A percentile compares a stretch with the other conserved stretches of the same genome.
Evolutionary conservation across 2,113 vertebrate genomes (phyloP).

Genomic region (Plestiodon gilberti): DNA sequence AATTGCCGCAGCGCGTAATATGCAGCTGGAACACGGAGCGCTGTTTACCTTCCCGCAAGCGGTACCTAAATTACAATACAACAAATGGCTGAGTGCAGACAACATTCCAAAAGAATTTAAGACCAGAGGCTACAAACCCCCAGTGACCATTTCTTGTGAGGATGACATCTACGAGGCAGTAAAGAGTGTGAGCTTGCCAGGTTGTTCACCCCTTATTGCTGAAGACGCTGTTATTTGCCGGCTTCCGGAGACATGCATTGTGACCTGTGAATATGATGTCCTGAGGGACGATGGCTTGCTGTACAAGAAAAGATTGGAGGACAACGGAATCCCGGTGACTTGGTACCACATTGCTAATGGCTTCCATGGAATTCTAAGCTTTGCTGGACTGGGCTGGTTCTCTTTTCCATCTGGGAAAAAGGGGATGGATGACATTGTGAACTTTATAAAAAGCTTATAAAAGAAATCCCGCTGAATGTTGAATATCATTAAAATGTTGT

Average conservation of each 20-base stretch:
- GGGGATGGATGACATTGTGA: constrained; percentile 64
- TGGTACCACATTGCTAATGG: constrained; percentile 79
- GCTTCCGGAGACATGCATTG: constrained; percentile 78
- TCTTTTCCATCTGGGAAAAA: constrained; percentile 66
- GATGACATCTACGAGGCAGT: constrained; percentile 68
- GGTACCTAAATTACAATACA: constrained; percentile 70
- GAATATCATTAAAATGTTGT: too few species aligned
- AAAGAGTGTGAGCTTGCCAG: constrained; percentile 60
- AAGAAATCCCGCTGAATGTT: neutral
- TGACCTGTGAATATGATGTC: constrained; percentile 87
- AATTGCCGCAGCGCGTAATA: too few species aligned
- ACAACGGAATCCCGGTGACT: constrained; percentile 75
- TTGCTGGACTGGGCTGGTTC: constrained; percentile 63
- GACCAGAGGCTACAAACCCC: constrained; percentile 54
- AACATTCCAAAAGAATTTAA: constrained; percentile 79
- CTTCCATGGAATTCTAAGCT: constrained; percentile 79
- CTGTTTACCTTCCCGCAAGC: too few species aligned
- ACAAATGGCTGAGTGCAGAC: constrained; percentile 78
- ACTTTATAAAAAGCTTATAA: constrained; percentile 72
- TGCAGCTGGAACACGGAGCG: too few species aligned
- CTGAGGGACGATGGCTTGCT: constrained; percentile 83
- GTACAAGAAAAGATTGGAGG: constrained; percentile 84
- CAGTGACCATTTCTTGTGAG: constrained; percentile 46
- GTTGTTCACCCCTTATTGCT: constrained; percentile 76
- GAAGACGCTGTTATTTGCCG: constrained; percentile 68